phyloP scores from a whole-genome alignment of 2,113 vertebrate species.

The Aspidoscelis tigris region DNA sequence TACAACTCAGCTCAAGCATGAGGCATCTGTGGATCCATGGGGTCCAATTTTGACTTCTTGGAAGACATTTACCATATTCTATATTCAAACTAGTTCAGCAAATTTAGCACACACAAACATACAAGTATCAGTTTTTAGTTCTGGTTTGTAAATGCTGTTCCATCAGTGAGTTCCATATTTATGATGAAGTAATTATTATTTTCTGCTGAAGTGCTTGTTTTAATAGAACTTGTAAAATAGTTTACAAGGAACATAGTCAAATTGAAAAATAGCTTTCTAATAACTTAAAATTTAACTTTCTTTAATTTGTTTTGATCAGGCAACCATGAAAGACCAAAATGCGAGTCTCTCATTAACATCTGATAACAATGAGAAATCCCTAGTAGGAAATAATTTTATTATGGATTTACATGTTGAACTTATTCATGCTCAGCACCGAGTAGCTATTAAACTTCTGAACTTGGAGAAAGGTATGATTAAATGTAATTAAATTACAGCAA shows the following conservation, averaged over 20 bases:
- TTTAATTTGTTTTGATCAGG: conserved; percentile 60
- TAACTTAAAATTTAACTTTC: conserved; percentile 26
- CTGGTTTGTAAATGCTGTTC: background rate
- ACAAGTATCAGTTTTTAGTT: background rate
- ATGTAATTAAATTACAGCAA: conserved; percentile 2
- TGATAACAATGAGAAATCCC: conserved; percentile 43
- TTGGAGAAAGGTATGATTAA: conserved; percentile 77
- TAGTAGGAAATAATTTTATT: conserved; percentile 64
- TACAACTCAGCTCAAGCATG: background rate
- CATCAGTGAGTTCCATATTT: background rate
- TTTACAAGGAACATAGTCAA: conserved; percentile 10
- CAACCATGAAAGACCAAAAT: conserved; percentile 54
- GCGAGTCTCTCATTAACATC: conserved; percentile 30
- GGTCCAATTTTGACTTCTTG: background rate
- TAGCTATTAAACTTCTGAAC: conserved; percentile 82
- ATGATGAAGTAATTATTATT: background rate
- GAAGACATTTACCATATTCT: background rate
- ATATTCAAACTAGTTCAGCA: background rate
- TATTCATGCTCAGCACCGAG: conserved; percentile 83
- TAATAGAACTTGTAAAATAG: background rate
- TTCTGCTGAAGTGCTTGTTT: background rate
- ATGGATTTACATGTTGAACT: conserved; percentile 90
- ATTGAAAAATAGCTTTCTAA: conserved; percentile 9
- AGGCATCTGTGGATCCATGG: background rate
- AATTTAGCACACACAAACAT: background rate